These are phyloP conservation scores for Cephus nigrinus DNA, from an alignment of 2,888 invertebrate species.

Conservation along the genomic window DNA sequence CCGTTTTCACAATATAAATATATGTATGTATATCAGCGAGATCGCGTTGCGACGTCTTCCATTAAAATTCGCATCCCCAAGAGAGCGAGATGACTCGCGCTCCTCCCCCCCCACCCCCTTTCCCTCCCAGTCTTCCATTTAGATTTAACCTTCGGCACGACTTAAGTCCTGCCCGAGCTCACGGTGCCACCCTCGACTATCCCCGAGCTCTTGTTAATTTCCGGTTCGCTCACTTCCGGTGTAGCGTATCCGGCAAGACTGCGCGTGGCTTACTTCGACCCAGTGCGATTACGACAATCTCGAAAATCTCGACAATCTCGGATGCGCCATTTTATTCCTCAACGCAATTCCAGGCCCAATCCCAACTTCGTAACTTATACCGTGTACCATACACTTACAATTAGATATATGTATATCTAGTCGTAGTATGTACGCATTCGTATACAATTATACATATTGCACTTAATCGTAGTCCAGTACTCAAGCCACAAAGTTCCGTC, in stretches of 20 bases:
- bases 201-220: neutral
- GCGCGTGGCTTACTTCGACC: too few relatives aligned
- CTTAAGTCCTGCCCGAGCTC: neutral
- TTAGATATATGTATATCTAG: too few relatives aligned
- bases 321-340: too few relatives aligned
- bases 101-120: neutral
- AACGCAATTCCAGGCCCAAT: too few relatives aligned
- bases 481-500: too few relatives aligned
- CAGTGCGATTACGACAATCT: too few relatives aligned
- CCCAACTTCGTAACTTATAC: too few relatives aligned
- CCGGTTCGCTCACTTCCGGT: neutral
- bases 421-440: too few relatives aligned
- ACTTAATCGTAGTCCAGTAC: too few relatives aligned
- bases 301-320: too few relatives aligned
- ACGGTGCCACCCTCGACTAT: neutral
- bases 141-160: neutral
- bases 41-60: slow-evolving; percentile 3
- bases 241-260: neutral
- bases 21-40: neutral
- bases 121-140: neutral
- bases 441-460: too few relatives aligned
- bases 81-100: neutral
- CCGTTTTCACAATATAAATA: neutral
- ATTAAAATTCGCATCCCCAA: neutral
- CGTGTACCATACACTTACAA: too few relatives aligned